These are phyloP conservation scores for Drosophila koepferae DNA, from an alignment of 2,888 invertebrate species.

Conservation along the genomic window DNA sequence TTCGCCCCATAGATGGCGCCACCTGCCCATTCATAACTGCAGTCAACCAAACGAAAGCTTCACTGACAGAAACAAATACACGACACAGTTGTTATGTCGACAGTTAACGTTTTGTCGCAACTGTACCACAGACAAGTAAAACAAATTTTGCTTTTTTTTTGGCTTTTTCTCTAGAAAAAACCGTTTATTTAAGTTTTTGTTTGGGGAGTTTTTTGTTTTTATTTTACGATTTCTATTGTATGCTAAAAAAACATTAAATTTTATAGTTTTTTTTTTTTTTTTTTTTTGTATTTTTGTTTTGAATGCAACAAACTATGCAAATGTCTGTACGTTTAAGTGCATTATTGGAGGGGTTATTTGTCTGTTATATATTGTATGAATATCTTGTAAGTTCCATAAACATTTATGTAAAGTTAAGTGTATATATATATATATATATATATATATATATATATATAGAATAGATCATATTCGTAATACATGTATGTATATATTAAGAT, in stretches of 20 bases:
- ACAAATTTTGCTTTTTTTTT: slow-evolving; percentile 49
- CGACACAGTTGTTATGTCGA: slow-evolving; percentile 8
- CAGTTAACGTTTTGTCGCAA: slow-evolving; percentile 43
- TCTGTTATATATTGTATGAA: slow-evolving; percentile 39
- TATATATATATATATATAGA: slow-evolving; percentile 35
- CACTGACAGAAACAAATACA: slow-evolving; percentile 8
- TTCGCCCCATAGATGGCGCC: slow-evolving; percentile 36
- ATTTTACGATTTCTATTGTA: slow-evolving; percentile 39
- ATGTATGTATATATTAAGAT: slow-evolving; percentile 13
- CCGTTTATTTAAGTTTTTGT: slow-evolving; percentile 61
- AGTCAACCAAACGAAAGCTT: slow-evolving; percentile 22
- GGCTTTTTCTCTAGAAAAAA: slow-evolving; percentile 73
- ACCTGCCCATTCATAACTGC: slow-evolving; percentile 31
- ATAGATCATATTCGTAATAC: slow-evolving; percentile 43
- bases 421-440: slow-evolving; percentile 28
- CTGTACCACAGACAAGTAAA: slow-evolving; percentile 42
- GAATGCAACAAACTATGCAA: slow-evolving; percentile 51
- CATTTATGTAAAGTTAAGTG: slow-evolving; percentile 39
- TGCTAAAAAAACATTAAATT: slow-evolving; percentile 33
- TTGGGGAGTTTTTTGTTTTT: slow-evolving; percentile 18
- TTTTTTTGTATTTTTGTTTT: slow-evolving; percentile 17
- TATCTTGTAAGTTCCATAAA: slow-evolving; percentile 42
- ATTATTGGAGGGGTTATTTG: slow-evolving; percentile 49
- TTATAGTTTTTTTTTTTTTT: background rate
- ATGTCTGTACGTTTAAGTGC: slow-evolving; percentile 26